Percentiles rank a stretch among this genome's conserved stretches.
Evolutionary conservation across 2,113 vertebrate species (phyloP).

Genomic region (Glaucidium brasilianum): DNA sequence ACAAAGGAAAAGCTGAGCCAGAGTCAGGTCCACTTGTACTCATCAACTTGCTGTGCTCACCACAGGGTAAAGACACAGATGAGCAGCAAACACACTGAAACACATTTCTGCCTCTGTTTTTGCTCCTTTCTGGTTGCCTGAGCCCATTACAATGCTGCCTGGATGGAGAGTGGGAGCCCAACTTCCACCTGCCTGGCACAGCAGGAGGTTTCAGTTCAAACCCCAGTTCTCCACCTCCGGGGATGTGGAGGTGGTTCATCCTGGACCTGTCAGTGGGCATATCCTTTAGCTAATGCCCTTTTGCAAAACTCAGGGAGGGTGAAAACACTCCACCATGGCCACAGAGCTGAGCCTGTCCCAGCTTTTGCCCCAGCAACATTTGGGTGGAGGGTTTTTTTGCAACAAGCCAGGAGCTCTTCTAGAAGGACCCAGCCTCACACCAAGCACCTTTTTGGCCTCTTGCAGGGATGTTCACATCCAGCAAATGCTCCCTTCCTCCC

Average conservation of each 20-base stretch:
- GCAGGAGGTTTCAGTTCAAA: not conserved
- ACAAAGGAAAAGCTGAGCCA: conserved; percentile 28
- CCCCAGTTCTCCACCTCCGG: not conserved
- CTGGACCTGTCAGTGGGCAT: not conserved
- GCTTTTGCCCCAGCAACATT: not conserved
- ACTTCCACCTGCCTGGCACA: not conserved
- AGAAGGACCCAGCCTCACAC: not conserved
- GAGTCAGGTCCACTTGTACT: not conserved
- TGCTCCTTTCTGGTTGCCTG: not conserved
- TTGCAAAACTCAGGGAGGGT: not conserved
- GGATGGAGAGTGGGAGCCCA: rapidly evolving
- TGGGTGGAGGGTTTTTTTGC: not conserved
- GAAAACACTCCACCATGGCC: not conserved
- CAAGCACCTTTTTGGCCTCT: not conserved
- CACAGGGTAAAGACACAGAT: not conserved
- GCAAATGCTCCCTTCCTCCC: not conserved
- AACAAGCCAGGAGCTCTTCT: not conserved
- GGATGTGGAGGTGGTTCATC: not conserved
- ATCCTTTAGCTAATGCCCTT: not conserved
- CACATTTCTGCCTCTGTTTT: not conserved
- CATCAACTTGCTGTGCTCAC: not conserved
- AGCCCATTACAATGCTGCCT: rapidly evolving
- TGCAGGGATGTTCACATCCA: not conserved
- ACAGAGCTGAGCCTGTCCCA: not conserved
- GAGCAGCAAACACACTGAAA: not conserved